Conservation (phyloP, 2,888 invertebrate species). For the Anorthoa munda region DNA sequence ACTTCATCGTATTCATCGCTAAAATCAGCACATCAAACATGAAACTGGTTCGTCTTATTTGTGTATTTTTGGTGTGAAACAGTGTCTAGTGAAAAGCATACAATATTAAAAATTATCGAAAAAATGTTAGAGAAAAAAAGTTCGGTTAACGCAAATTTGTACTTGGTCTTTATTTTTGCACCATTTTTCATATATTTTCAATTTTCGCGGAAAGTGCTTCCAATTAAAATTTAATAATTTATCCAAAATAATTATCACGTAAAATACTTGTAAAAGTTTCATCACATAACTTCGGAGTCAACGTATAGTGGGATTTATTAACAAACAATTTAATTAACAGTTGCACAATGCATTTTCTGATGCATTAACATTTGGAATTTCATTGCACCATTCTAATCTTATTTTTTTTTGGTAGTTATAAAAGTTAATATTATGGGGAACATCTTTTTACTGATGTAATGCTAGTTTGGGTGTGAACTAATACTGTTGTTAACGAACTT, state of each 20-base stretch:
- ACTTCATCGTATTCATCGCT: constrained; percentile 68
- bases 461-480: neutral
- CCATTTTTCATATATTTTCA: neutral
- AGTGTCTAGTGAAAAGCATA: constrained; percentile 47
- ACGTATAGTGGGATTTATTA: neutral
- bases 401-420: neutral
- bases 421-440: neutral
- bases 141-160: neutral
- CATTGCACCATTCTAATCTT: neutral
- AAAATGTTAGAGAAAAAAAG: constrained; percentile 11
- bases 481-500: neutral
- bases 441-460: neutral
- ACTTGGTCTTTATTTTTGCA: neutral
- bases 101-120: neutral
- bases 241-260: neutral
- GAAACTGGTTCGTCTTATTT: constrained; percentile 76
- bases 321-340: neutral
- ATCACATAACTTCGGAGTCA: neutral
- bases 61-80: constrained; percentile 54
- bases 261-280: neutral
- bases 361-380: neutral
- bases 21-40: constrained; percentile 70
- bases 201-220: constrained; percentile 21
- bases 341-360: neutral
- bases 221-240: neutral